Evolutionary conservation across 2,888 invertebrate genomes (phyloP).

Genomic region (Nezara viridula): DNA sequence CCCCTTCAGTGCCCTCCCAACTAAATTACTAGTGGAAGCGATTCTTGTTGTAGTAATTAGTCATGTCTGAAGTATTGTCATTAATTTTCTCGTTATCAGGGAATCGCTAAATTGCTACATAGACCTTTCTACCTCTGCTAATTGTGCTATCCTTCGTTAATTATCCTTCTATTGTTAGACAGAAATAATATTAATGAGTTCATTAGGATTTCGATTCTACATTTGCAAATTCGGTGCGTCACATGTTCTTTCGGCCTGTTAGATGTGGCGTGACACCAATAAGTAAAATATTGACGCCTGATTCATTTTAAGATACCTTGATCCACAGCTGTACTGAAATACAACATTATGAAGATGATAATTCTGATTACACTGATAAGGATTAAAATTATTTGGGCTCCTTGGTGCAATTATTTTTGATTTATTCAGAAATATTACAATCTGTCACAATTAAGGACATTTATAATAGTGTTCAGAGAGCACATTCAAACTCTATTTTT

Average conservation of each 20-base stretch:
- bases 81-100: constrained; percentile 22
- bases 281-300: background rate
- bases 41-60: background rate
- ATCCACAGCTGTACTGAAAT: too few species aligned
- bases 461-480: too few species aligned
- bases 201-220: constrained; percentile 2
- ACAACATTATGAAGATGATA: background rate
- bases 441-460: too few species aligned
- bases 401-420: too few species aligned
- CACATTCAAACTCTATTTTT: too few species aligned
- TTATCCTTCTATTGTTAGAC: background rate
- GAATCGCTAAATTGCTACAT: background rate
- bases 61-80: background rate
- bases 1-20: background rate
- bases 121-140: constrained; percentile 1
- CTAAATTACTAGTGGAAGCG: background rate
- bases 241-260: background rate
- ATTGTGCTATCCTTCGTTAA: background rate
- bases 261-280: background rate
- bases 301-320: background rate
- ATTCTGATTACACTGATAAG: background rate
- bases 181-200: constrained; percentile 35
- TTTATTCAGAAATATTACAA: too few species aligned
- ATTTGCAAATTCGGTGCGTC: background rate
- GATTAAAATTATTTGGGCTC: background rate